Conservation (phyloP, 2,797 vertebrate species). For the Xerus rutilus region DNA sequence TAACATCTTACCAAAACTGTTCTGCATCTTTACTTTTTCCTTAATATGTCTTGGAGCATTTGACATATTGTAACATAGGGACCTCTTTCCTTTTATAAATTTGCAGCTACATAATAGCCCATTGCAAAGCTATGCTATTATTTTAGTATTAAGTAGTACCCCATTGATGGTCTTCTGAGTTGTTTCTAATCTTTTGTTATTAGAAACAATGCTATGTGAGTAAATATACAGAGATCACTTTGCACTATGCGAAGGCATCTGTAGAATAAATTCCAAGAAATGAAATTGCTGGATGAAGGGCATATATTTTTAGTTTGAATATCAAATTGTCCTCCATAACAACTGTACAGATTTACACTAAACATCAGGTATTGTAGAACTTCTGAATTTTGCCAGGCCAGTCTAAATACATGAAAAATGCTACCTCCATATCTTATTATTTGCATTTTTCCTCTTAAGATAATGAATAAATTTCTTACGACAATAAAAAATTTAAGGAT, state of each 20-base stretch:
- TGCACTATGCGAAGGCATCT: neutral
- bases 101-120: neutral
- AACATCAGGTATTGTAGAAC: neutral
- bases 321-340: neutral
- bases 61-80: neutral
- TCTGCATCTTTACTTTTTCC: neutral
- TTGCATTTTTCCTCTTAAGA: neutral
- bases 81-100: neutral
- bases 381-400: neutral
- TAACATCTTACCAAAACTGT: neutral
- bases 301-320: neutral
- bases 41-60: neutral
- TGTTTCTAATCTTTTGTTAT: neutral
- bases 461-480: neutral
- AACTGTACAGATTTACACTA: neutral
- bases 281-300: neutral
- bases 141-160: neutral
- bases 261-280: neutral
- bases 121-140: neutral
- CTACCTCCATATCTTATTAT: neutral
- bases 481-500: neutral
- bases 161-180: neutral
- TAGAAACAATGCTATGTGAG: neutral
- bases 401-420: neutral
- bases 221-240: neutral